A percentile compares a stretch with the other conserved stretches of the same genome.
Conservation (phyloP, 2,797 vertebrate species). For the Macropus fuliginosus region DNA sequence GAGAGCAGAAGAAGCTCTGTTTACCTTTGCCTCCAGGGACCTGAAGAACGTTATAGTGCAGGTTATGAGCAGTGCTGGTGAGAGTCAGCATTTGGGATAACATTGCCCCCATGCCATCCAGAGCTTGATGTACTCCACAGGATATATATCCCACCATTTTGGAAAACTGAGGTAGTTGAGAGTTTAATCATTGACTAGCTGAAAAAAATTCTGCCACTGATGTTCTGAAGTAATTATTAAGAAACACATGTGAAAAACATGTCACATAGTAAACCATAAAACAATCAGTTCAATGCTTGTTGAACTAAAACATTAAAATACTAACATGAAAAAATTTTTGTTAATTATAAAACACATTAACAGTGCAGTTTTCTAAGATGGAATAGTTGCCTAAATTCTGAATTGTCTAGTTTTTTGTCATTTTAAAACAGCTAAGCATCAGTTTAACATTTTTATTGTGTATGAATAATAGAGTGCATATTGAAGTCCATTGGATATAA, state of each 20-base stretch:
- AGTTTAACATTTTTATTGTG: conserved; percentile 87
- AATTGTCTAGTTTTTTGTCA: conserved; percentile 84
- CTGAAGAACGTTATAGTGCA: neutral
- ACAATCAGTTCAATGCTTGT: neutral
- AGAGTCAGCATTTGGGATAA: neutral
- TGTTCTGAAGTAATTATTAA: neutral
- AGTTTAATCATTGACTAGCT: neutral
- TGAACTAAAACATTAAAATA: neutral
- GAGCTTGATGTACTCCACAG: neutral
- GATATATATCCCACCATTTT: neutral
- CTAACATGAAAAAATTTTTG: neutral
- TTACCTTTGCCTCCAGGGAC: neutral
- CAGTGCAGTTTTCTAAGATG: conserved; percentile 66
- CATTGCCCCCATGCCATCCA: neutral
- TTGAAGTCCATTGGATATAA: conserved; percentile 84
- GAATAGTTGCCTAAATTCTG: conserved; percentile 74
- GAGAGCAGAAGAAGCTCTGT: neutral
- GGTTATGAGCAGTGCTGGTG: neutral
- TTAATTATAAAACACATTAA: neutral
- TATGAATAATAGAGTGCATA: conserved; percentile 85
- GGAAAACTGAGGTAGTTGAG: neutral
- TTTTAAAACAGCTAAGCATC: conserved; percentile 81
- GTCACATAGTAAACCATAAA: neutral
- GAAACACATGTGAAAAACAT: neutral
- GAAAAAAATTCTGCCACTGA: neutral